Conservation (phyloP, 1,140 invertebrate species). For the Brachionus asplanchnoidis region DNA sequence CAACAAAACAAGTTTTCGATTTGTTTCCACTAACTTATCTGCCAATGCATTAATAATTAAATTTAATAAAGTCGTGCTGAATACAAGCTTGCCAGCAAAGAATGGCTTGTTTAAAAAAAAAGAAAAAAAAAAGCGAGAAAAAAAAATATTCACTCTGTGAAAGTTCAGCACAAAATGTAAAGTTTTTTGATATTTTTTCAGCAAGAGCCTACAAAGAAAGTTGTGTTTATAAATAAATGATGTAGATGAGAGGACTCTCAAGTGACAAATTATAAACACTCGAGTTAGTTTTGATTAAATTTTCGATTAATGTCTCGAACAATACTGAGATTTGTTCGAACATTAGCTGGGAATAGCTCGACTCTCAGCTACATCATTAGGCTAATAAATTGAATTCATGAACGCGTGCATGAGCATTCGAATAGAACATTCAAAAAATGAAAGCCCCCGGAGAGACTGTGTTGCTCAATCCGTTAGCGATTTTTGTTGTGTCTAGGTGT, state of each 20-base stretch:
- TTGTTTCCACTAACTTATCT: conserved; percentile 27
- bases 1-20: not conserved
- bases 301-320: not conserved
- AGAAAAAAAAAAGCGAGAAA: not conserved
- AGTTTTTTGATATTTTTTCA: conserved; percentile 3
- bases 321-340: not conserved
- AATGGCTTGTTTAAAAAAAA: not conserved
- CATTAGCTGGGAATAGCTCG: not conserved
- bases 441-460: not conserved
- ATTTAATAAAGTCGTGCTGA: not conserved
- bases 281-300: conserved; percentile 36
- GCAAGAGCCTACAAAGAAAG: not conserved
- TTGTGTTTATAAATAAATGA: not conserved
- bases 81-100: not conserved
- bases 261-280: conserved; percentile 41
- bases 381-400: conserved; percentile 20
- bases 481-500: not conserved
- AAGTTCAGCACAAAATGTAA: too few relatives aligned
- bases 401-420: conserved; percentile 33
- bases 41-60: conserved; percentile 30
- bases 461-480: not conserved
- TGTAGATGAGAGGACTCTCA: conserved; percentile 35
- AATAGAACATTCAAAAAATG: not conserved
- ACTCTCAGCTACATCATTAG: not conserved
- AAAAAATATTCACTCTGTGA: too few relatives aligned